Evolutionary conservation across 2,888 invertebrate genomes (phyloP).

Genomic region (Drosophila atripex): DNA sequence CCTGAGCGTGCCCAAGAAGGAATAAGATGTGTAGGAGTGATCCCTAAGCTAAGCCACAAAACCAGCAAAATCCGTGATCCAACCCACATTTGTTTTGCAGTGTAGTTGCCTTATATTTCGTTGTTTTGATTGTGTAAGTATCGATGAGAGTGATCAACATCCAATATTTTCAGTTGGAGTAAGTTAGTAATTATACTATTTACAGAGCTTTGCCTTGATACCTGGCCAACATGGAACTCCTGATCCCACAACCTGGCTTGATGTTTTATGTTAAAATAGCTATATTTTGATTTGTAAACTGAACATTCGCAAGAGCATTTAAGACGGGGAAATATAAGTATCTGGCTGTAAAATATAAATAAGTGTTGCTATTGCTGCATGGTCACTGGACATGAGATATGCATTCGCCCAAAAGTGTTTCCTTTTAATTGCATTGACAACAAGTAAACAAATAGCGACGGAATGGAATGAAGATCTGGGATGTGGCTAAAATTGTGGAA

Average conservation of each 20-base stretch:
- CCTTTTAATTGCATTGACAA: constrained; percentile 62
- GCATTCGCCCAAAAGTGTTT: constrained; percentile 26
- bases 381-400: constrained; percentile 20
- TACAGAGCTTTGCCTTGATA: constrained; percentile 46
- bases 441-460: constrained; percentile 62
- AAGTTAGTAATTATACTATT: constrained; percentile 12
- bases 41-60: constrained; percentile 54
- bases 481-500: constrained; percentile 3
- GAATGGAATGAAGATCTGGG: constrained; percentile 30
- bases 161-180: background rate
- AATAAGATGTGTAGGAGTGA: constrained; percentile 51
- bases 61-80: constrained; percentile 46
- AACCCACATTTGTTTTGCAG: constrained; percentile 55
- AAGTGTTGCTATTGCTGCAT: constrained; percentile 30
- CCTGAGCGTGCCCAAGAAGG: constrained; percentile 75
- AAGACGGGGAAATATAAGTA: constrained; percentile 80
- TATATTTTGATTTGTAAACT: constrained; percentile 55
- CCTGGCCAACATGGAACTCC: constrained; percentile 34
- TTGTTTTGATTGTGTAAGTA: constrained; percentile 66
- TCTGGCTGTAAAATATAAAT: constrained; percentile 59
- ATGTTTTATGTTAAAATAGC: constrained; percentile 53
- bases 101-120: constrained; percentile 70
- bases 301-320: constrained; percentile 76
- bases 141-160: background rate
- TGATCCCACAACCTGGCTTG: constrained; percentile 27